phyloP scores from a whole-genome alignment of 1,140 invertebrate genomes.

The Vanessa atalanta region DNA sequence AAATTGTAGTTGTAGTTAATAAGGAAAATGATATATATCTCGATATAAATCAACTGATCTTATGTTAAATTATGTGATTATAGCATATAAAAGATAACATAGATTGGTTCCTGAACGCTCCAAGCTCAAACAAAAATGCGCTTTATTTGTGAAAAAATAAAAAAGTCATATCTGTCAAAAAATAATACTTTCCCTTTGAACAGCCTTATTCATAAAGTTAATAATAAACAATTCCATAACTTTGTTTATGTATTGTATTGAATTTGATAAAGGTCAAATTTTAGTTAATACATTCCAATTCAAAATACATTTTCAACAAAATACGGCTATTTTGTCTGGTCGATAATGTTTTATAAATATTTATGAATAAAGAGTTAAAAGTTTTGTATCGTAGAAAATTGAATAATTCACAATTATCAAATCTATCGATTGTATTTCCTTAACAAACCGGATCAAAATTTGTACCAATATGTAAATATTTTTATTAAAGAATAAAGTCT shows the following conservation, averaged over 20 bases:
- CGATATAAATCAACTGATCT: neutral
- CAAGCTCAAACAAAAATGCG: constrained; percentile 41
- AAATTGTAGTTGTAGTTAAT: too few species aligned
- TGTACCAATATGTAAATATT: neutral
- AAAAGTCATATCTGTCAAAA: neutral
- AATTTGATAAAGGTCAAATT: too few species aligned
- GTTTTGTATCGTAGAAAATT: too few species aligned
- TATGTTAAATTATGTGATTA: constrained; percentile 33
- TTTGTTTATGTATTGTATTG: too few species aligned
- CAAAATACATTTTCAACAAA: too few species aligned
- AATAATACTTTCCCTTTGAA: too few species aligned
- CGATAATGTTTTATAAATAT: too few species aligned
- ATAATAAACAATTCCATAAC: too few species aligned
- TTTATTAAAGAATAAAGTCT: neutral
- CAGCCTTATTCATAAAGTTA: too few species aligned
- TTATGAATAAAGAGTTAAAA: too few species aligned
- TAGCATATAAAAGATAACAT: constrained; percentile 38
- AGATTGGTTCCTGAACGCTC: constrained; percentile 43
- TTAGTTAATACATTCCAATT: too few species aligned
- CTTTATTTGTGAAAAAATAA: constrained; percentile 47
- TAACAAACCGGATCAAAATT: neutral
- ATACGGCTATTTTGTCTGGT: too few species aligned
- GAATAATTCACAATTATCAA: neutral
- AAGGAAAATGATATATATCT: neutral
- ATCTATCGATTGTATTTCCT: neutral